Base-by-base conservation (phyloP, 2,888 invertebrate genomes). In the Agonopterix heracliana region DNA sequence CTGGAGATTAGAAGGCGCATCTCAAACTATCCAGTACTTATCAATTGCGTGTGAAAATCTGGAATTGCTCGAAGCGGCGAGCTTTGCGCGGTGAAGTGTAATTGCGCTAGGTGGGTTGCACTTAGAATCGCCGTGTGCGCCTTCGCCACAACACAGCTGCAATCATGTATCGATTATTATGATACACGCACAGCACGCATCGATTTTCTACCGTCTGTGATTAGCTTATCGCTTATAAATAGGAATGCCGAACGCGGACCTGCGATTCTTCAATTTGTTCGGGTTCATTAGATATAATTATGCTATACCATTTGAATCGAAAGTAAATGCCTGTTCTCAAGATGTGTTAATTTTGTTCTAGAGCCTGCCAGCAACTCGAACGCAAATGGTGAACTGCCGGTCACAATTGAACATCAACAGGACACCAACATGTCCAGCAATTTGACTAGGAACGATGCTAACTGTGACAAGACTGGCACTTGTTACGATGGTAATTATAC, bases 391-490 rank as follows among this genome's bases (percentile, higher is more conserved):
- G 92, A 91, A 41, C 81, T 95, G 54, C 95, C 95, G 0, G 91
- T 95, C 5, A 93, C 93, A 10, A 91, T 95, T 71, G 95, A 95
- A 56, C 92, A 94, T 47, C 93, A 94, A 46, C 94, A 94, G 78
- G 95, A 95, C 72, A 90, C 93, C 4, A 91, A 81, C 54, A 68
- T 94, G 58, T 65, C 80, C 13, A 95, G 91, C 78, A 95, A 95
- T 70, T 79, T 94, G 62, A 94, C 94, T 3, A 91, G 93, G 61
- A 92, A 91, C 65, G 94, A 95, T 71, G 93, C 94, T 46, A 96
- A 97, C 82, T 98, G 97, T 77, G 97, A 97, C 83, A 96, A 96
- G 73, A 96, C 96, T 49, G 97, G 97, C 74, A 97, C 97, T 59
- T 98, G 97, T 74, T 97, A 97, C 72, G 96, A 98, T 82, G 97